Evolutionary conservation across 2,113 vertebrate genomes (phyloP).

Genomic region (Tragelaphus buxtoni): DNA sequence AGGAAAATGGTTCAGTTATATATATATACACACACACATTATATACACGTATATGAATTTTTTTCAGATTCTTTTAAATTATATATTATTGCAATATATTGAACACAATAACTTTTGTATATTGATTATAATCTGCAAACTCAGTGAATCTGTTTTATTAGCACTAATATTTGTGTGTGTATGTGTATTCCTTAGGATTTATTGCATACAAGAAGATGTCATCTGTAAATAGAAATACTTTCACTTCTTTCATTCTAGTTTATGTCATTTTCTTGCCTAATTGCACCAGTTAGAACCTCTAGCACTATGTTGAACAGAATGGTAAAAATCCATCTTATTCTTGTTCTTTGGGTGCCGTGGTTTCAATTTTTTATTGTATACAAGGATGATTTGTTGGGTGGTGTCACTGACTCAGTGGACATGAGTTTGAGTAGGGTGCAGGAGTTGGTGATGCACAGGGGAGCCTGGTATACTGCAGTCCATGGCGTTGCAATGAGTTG

Average conservation of each 20-base stretch:
- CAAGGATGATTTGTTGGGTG: background rate
- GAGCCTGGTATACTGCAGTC: background rate
- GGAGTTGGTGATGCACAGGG: background rate
- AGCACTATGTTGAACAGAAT: background rate
- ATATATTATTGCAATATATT: background rate
- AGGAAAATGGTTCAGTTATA: background rate
- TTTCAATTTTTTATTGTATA: background rate
- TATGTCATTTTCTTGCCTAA: background rate
- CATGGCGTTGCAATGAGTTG: accelerated
- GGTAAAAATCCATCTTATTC: background rate
- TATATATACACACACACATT: accelerated
- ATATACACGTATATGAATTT: background rate
- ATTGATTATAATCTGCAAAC: background rate
- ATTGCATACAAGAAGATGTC: background rate
- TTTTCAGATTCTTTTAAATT: background rate
- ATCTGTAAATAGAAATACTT: background rate
- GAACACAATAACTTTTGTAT: background rate
- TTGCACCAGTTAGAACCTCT: background rate
- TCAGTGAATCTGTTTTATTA: background rate
- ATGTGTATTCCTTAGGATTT: background rate
- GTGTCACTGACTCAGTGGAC: background rate
- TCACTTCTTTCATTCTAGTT: background rate
- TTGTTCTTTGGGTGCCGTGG: background rate
- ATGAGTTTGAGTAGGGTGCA: background rate
- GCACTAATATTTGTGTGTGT: background rate